A percentile compares a stretch with the other conserved stretches of the same genome.
These are phyloP conservation scores for Zygothrica quintamaculata DNA, from an alignment of 2,888 invertebrate genomes.

Conservation along the genomic window DNA sequence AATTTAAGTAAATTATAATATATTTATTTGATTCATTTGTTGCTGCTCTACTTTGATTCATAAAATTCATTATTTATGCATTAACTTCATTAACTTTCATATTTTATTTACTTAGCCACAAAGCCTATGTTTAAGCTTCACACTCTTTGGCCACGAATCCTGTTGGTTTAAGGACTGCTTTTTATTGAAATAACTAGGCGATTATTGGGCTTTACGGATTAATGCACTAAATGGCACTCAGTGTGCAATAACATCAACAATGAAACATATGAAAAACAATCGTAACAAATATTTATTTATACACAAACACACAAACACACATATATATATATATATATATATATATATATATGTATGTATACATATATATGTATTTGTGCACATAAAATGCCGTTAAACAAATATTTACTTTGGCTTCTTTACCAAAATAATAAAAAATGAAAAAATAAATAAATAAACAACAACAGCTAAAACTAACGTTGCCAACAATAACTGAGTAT, in stretches of 20 bases:
- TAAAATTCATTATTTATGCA: not conserved
- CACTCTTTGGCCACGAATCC: slow-evolving; percentile 16
- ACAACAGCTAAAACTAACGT: slow-evolving; percentile 36
- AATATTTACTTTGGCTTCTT: slow-evolving; percentile 41
- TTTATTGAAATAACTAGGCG: slow-evolving; percentile 34
- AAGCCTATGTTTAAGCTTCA: slow-evolving; percentile 13
- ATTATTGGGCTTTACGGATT: slow-evolving; percentile 51
- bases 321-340: too few species aligned
- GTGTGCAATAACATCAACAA: slow-evolving; percentile 19
- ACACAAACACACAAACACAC: slow-evolving; percentile 1
- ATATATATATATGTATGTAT: too few species aligned
- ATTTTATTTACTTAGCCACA: slow-evolving; percentile 3
- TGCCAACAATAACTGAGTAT: slow-evolving; percentile 9
- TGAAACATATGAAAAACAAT: slow-evolving; percentile 19
- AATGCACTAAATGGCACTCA: slow-evolving; percentile 51
- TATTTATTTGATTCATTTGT: too few species aligned
- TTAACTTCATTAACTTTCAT: not conserved
- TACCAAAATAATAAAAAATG: not conserved
- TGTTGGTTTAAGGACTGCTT: slow-evolving; percentile 11
- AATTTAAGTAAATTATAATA: too few species aligned
- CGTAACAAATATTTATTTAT: slow-evolving; percentile 37
- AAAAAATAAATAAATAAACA: too few species aligned
- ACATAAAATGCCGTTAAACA: slow-evolving; percentile 39
- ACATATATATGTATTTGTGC: not conserved
- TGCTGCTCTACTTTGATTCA: not conserved